These are phyloP conservation scores for Labia minor DNA, from an alignment of 2,888 invertebrate species.

Conservation along the genomic window DNA sequence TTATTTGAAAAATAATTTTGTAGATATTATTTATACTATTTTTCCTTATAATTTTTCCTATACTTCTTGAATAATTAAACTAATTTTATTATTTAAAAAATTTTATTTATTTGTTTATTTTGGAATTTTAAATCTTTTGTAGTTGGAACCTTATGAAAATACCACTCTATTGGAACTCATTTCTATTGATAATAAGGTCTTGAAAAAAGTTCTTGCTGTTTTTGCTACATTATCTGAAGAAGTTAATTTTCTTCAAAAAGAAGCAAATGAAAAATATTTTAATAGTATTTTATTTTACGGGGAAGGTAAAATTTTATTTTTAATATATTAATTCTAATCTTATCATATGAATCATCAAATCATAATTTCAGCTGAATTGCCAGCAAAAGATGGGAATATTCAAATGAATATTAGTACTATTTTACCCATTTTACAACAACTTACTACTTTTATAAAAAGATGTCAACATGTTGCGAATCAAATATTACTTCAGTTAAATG, in stretches of 20 bases:
- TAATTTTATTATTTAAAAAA: neutral
- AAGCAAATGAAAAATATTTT: constrained; percentile 51
- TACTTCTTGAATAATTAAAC: no score
- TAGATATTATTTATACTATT: no score
- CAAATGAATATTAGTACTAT: constrained; percentile 40
- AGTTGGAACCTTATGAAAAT: constrained; percentile 49
- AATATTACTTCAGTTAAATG: constrained; percentile 62
- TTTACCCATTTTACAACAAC: constrained; percentile 44
- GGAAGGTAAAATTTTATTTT: constrained; percentile 39
- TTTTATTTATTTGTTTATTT: neutral
- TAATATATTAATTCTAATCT: neutral
- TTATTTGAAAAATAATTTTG: no score
- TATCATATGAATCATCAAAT: neutral
- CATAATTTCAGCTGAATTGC: constrained; percentile 37
- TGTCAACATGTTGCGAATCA: constrained; percentile 60
- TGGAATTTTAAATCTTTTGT: constrained; percentile 20
- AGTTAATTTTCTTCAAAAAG: constrained; percentile 52
- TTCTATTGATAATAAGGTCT: constrained; percentile 69
- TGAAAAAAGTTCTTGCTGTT: constrained; percentile 68
- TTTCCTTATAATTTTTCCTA: no score
- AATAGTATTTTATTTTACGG: constrained; percentile 54
- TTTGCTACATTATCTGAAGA: constrained; percentile 70
- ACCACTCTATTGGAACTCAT: constrained; percentile 56
- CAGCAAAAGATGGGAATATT: constrained; percentile 38
- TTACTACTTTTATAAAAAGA: constrained; percentile 57